A percentile compares a stretch with the other conserved stretches of the same genome.
phyloP scores from a whole-genome alignment of 92 coral and sea anemone genomes.

The Actinostola sp. region DNA sequence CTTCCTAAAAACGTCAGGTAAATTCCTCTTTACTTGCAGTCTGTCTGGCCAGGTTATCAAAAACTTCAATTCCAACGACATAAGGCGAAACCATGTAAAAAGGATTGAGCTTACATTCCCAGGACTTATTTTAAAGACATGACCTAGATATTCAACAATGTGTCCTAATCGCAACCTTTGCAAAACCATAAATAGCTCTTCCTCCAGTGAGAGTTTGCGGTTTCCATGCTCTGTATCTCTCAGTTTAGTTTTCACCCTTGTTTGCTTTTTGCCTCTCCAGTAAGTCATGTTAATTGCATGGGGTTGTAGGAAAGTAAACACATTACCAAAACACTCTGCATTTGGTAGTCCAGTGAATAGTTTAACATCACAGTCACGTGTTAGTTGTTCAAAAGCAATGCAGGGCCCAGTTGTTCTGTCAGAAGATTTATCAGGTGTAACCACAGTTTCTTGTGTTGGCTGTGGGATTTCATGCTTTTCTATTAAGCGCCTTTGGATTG shows the following conservation, averaged over 20 bases:
- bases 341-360: constrained; percentile 41
- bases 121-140: constrained; percentile 24
- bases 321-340: constrained; percentile 16
- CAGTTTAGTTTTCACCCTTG: background rate
- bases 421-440: too few species aligned
- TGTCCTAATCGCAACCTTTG: constrained; percentile 21
- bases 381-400: constrained; percentile 32
- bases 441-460: too few species aligned
- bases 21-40: constrained; percentile 16
- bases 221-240: background rate
- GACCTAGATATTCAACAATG: constrained; percentile 30
- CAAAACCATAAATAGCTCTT: constrained; percentile 26
- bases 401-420: background rate
- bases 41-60: constrained; percentile 48
- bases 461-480: too few species aligned
- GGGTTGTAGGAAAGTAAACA: constrained; percentile 23
- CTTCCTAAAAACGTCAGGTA: constrained; percentile 48
- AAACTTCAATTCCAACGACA: constrained; percentile 31
- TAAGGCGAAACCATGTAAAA: constrained; percentile 16
- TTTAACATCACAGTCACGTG: constrained; percentile 45
- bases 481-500: background rate
- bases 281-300: constrained; percentile 39
- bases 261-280: constrained; percentile 37
- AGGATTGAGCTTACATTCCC: constrained; percentile 4
- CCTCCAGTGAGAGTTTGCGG: constrained; percentile 20